Conservation (phyloP, 2,113 vertebrate species). For the Melospiza georgiana region DNA sequence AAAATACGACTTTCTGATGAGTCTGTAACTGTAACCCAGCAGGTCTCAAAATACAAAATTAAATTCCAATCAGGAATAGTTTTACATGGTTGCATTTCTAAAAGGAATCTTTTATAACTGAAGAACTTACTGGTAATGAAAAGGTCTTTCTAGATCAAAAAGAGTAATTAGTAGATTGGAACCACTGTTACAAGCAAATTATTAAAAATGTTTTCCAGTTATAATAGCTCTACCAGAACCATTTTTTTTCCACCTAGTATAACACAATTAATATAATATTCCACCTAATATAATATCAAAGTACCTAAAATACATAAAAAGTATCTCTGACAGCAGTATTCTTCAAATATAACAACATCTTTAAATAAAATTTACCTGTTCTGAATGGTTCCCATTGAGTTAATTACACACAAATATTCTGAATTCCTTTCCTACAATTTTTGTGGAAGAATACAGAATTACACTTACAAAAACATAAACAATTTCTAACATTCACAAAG, state of each 20-base stretch:
- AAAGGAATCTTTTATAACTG: background rate
- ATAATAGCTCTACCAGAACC: background rate
- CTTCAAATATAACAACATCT: background rate
- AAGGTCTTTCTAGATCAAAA: background rate
- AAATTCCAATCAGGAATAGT: background rate
- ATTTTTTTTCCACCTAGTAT: background rate
- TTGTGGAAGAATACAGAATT: background rate
- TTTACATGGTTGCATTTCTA: background rate
- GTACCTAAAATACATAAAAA: background rate
- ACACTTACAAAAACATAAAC: background rate
- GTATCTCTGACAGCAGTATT: background rate
- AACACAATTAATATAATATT: background rate
- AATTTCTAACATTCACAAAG: background rate
- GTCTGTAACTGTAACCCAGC: background rate
- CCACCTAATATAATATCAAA: background rate
- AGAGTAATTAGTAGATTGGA: background rate
- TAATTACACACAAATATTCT: background rate
- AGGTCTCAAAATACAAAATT: background rate
- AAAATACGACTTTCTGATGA: background rate
- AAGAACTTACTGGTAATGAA: background rate
- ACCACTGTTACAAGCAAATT: background rate
- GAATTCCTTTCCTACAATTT: background rate
- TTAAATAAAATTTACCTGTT: background rate
- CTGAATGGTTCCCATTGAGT: background rate
- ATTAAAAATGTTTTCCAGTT: background rate